Conservation (phyloP, 2,888 invertebrate genomes). For the Macropis europaea region DNA sequence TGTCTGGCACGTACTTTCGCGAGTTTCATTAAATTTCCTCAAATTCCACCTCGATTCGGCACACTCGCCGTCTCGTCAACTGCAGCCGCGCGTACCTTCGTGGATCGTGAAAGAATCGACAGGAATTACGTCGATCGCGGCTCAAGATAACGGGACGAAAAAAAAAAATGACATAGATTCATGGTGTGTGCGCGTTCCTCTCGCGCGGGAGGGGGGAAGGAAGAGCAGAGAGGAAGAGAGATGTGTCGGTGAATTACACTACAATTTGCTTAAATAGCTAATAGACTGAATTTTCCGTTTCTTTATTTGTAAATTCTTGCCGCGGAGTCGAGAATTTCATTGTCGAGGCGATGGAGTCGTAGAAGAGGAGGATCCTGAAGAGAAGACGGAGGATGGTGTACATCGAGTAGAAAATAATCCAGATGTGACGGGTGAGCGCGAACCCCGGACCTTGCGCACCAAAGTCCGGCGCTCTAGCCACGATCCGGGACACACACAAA, state of each 20-base stretch:
- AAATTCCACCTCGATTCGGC: no score
- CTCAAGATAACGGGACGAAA: no score
- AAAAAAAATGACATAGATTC: conserved; percentile 58
- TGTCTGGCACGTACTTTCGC: conserved; percentile 33
- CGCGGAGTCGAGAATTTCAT: not conserved
- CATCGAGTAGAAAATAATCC: conserved; percentile 36
- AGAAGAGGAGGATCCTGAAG: not conserved
- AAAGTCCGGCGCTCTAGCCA: conserved; percentile 48
- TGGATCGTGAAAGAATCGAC: no score
- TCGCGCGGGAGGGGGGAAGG: conserved; percentile 41
- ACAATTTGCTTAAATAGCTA: conserved; percentile 77
- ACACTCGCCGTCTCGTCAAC: no score
- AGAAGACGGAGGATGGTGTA: conserved; percentile 14
- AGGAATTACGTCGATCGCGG: no score
- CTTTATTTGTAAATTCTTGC: conserved; percentile 6
- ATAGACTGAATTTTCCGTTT: conserved; percentile 58
- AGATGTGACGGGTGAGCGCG: conserved; percentile 46
- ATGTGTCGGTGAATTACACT: conserved; percentile 69
- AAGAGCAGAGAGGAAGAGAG: conserved; percentile 53
- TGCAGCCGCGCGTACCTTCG: no score
- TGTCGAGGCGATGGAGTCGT: conserved; percentile 7
- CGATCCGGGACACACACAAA: conserved; percentile 12
- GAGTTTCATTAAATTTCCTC: conserved; percentile 17
- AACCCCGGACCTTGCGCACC: conserved; percentile 47
- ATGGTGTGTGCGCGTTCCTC: conserved; percentile 54